These are phyloP conservation scores for Pocillopora damicornis DNA, from an alignment of 64 coral and sea anemone species.

Conservation along the genomic window DNA sequence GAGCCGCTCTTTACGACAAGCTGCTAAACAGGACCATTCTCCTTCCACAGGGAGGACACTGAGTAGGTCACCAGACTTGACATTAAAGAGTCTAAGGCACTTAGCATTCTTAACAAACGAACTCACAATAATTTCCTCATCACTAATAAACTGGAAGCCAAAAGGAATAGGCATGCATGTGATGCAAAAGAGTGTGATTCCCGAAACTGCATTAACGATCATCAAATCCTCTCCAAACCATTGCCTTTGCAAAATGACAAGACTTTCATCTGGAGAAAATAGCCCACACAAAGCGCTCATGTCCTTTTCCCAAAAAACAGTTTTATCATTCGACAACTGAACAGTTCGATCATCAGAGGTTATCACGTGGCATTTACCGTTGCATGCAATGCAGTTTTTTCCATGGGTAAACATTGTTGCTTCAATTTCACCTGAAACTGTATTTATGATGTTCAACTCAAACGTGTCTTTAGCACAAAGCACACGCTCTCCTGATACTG, in stretches of 20 bases:
- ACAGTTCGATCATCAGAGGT: neutral
- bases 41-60: neutral
- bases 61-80: conserved; percentile 2
- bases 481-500: no score
- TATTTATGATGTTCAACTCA: neutral
- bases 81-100: neutral
- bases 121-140: neutral
- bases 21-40: neutral
- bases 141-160: no score
- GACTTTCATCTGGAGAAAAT: neutral
- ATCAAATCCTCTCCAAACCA: neutral
- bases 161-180: neutral
- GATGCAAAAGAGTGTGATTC: neutral
- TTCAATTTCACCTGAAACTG: neutral
- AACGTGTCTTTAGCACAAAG: no score
- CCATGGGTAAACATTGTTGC: neutral
- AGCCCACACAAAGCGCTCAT: neutral
- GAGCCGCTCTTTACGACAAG: neutral
- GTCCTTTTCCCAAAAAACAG: neutral
- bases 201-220: neutral
- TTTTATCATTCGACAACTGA: neutral
- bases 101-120: neutral
- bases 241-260: neutral
- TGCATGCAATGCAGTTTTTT: neutral
- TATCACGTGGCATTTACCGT: neutral